These are phyloP conservation scores for Pseudoips prasinana DNA, from an alignment of 2,888 invertebrate genomes.

Conservation along the genomic window DNA sequence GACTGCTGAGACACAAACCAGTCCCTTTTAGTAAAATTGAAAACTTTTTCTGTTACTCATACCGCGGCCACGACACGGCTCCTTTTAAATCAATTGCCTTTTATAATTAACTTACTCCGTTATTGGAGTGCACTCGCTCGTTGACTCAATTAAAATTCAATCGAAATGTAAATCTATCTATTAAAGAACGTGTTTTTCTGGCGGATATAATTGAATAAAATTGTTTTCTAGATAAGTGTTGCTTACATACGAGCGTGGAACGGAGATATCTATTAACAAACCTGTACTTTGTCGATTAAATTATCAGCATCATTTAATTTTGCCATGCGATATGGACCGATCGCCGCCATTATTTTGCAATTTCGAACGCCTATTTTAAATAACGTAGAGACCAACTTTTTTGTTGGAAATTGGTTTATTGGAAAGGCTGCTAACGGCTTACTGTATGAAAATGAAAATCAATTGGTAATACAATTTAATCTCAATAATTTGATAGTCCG, in stretches of 20 bases:
- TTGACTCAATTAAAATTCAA: conserved; percentile 75
- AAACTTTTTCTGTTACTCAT: conserved; percentile 82
- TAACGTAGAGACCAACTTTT: no score
- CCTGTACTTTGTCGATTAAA: conserved; percentile 34
- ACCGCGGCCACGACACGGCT: conserved; percentile 73
- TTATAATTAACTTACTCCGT: conserved; percentile 78
- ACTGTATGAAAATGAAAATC: no score
- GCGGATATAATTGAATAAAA: conserved; percentile 57
- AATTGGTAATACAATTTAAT: no score
- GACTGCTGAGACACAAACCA: conserved; percentile 82
- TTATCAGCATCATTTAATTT: conserved; percentile 32
- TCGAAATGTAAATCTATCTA: conserved; percentile 71
- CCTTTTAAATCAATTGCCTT: conserved; percentile 81
- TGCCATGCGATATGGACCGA: neutral
- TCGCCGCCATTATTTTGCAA: neutral
- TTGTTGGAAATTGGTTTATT: no score
- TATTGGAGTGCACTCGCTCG: conserved; percentile 74
- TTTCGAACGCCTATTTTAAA: no score
- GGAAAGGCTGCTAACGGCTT: no score
- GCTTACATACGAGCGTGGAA: conserved; percentile 29
- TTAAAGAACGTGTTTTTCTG: conserved; percentile 65
- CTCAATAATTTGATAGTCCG: no score
- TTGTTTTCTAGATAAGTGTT: conserved; percentile 52
- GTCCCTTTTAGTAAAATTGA: conserved; percentile 83
- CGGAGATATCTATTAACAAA: conserved; percentile 33